Evolutionary conservation across 1,140 invertebrate genomes (phyloP).

Genomic region (Euura saliciscinereae): DNA sequence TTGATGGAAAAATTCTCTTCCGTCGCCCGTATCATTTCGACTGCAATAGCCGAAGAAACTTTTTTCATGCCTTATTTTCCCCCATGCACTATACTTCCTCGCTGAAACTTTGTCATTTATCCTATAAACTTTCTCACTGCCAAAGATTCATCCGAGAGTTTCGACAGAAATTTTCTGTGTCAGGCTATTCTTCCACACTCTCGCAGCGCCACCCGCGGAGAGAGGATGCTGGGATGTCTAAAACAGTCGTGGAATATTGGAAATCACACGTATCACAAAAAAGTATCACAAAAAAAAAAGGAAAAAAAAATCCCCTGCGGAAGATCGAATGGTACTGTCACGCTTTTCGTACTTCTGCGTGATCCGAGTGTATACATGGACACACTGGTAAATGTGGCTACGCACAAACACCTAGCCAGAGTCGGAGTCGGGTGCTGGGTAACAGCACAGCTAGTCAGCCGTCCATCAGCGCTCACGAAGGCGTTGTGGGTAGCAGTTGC

Average conservation of each 20-base stretch:
- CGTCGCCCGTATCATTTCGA: too few relatives aligned
- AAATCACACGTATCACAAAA: too few relatives aligned
- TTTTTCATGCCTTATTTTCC: neutral
- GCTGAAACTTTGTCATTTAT: neutral
- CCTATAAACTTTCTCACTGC: neutral
- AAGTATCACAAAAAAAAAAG: too few relatives aligned
- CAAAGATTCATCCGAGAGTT: neutral
- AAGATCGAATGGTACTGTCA: neutral
- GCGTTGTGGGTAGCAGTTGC: neutral
- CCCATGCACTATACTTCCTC: neutral
- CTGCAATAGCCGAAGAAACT: neutral
- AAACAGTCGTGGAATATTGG: too few relatives aligned
- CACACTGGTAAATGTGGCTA: neutral
- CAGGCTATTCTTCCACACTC: neutral
- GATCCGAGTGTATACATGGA: neutral
- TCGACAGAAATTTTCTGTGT: neutral
- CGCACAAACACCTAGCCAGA: neutral
- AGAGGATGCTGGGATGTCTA: too few relatives aligned
- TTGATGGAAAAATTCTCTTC: too few relatives aligned
- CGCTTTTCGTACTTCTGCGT: neutral
- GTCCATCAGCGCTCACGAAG: slow-evolving; percentile 2
- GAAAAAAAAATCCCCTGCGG: neutral
- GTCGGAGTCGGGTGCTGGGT: neutral
- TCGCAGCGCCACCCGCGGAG: neutral
- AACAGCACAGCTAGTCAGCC: neutral